phyloP scores from a whole-genome alignment of 1,140 invertebrate genomes.

The Dendroctonus valens region DNA sequence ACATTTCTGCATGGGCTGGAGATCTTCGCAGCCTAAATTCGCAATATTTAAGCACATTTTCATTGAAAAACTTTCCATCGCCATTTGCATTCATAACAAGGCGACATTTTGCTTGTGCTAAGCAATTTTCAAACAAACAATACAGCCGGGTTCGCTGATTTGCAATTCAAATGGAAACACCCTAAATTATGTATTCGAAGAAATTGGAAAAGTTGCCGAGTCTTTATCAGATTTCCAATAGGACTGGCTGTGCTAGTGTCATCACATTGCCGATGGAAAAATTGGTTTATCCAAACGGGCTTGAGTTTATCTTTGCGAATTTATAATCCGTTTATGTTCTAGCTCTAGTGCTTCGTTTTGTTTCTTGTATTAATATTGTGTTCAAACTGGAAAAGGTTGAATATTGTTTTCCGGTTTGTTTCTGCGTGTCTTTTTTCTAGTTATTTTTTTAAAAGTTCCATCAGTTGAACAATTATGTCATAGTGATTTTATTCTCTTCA shows the following conservation, averaged over 20 bases:
- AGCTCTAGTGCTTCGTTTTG: too few relatives aligned
- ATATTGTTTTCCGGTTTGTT: too few relatives aligned
- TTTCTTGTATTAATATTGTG: too few relatives aligned
- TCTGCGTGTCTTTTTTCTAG: too few relatives aligned
- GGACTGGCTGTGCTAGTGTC: background rate
- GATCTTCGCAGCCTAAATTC: background rate
- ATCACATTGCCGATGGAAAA: conserved; percentile 4
- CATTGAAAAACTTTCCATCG: conserved; percentile 8
- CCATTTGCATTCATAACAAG: conserved; percentile 22
- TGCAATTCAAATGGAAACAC: conserved; percentile 20
- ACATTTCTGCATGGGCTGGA: too few relatives aligned
- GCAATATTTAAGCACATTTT: background rate
- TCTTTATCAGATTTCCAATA: conserved; percentile 21
- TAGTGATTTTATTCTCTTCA: too few relatives aligned
- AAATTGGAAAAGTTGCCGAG: conserved; percentile 20
- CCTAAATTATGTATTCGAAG: conserved; percentile 19
- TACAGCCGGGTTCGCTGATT: conserved; percentile 7
- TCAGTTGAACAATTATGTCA: too few relatives aligned
- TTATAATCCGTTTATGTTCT: background rate
- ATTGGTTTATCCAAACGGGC: conserved; percentile 4
- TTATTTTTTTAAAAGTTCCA: too few relatives aligned
- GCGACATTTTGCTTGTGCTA: conserved; percentile 6
- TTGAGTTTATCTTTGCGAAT: background rate
- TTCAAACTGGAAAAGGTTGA: too few relatives aligned
- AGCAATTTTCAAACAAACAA: conserved; percentile 17